Conservation (phyloP, 2,797 vertebrate species). For the Echeneis naucrates region DNA sequence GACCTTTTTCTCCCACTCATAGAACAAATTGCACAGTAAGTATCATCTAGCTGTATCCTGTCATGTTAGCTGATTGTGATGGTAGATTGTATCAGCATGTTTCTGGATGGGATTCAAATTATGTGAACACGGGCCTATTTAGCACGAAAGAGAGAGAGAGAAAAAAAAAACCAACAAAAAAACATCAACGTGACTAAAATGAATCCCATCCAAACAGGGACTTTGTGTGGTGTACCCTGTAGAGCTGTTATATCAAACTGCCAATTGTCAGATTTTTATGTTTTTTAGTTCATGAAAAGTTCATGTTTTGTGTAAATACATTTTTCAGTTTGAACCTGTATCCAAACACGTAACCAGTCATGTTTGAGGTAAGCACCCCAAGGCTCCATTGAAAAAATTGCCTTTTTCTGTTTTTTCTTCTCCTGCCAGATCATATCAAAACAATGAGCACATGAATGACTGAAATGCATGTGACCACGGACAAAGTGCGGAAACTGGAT, state of each 20-base stretch:
- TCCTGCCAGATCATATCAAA: conserved; percentile 78
- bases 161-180: background rate
- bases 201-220: conserved; percentile 14
- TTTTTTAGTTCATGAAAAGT: background rate
- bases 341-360: background rate
- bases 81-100: conserved; percentile 29
- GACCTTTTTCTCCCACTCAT: conserved; percentile 29
- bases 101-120: conserved; percentile 30
- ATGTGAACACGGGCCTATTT: background rate
- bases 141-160: too few relatives aligned
- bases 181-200: background rate
- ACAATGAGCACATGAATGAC: conserved; percentile 74
- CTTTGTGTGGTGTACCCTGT: conserved; percentile 1
- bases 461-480: conserved; percentile 43
- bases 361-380: background rate
- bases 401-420: background rate
- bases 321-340: background rate
- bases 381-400: background rate
- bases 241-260: too few relatives aligned
- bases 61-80: conserved; percentile 37
- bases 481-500: conserved; percentile 19
- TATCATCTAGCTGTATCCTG: conserved; percentile 33
- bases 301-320: background rate
- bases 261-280: too few relatives aligned
- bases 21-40: conserved; percentile 85